Evolutionary conservation across 2,888 invertebrate genomes (phyloP).

Genomic region (Phyllotreta cruciferae): DNA sequence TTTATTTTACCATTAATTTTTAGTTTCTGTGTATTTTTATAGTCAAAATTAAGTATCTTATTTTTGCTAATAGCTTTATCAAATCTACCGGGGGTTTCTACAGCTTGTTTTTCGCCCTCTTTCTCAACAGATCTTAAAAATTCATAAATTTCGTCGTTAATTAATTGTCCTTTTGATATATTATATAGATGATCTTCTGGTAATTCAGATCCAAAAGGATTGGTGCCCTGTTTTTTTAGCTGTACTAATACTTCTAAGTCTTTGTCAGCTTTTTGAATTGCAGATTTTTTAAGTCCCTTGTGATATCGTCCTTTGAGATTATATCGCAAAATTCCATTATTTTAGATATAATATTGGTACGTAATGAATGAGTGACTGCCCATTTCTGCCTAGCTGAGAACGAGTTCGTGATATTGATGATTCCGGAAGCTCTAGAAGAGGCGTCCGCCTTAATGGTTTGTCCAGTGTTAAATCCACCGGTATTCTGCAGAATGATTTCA

Average conservation of each 20-base stretch:
- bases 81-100: conserved; percentile 40
- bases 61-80: conserved; percentile 45
- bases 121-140: conserved; percentile 44
- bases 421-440: conserved; percentile 39
- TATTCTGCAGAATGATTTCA: no score
- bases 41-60: conserved; percentile 42
- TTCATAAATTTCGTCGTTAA: conserved; percentile 38
- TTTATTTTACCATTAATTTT: conserved; percentile 44
- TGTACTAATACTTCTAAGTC: conserved; percentile 34
- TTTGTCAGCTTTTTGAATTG: conserved; percentile 37
- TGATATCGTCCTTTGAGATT: conserved; percentile 39
- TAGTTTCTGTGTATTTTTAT: conserved; percentile 41
- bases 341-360: conserved; percentile 38
- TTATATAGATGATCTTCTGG: conserved; percentile 43
- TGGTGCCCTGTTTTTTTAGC: conserved; percentile 41
- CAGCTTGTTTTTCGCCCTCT: conserved; percentile 40
- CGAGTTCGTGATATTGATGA: conserved; percentile 43
- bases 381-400: conserved; percentile 43
- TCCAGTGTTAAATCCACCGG: no score
- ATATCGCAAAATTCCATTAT: conserved; percentile 30
- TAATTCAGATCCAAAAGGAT: conserved; percentile 41
- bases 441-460: conserved; percentile 39
- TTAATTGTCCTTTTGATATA: conserved; percentile 43
- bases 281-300: conserved; percentile 38
- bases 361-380: conserved; percentile 39